Base-by-base conservation (phyloP, 2,888 invertebrate genomes). In the Agriopis leucophaearia region DNA sequence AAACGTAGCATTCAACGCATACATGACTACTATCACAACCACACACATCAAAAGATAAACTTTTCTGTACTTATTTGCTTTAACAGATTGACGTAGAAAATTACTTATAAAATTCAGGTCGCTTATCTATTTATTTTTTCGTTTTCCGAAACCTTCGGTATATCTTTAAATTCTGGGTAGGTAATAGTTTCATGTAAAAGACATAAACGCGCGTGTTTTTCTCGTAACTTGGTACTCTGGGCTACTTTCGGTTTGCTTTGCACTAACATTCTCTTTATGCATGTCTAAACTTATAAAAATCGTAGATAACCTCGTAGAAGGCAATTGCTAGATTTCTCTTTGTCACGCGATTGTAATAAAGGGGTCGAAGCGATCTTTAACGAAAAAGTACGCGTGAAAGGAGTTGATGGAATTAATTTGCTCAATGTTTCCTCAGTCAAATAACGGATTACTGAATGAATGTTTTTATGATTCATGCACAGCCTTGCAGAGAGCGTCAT, bases 291-390 rank as follows among this genome's bases (percentile, higher is more conserved):
- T 56, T 56, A n/a, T 44, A 44, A 50, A 63, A 64, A 44, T 35
- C 35, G 35, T 36, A 64, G 42, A n/a, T 35, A 50, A 18, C 50
- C 48, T 44, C 6, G 13, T 16, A 57, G 66, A 57, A 55, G 54
- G 48, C 18, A 68, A 69, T 51, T 55, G 52, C 38, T 58, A 57
- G 42, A 66, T 64, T 73, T 75, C 69, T 64, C 66, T 74, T 63
- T 72, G 69, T 67, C 67, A 70, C 48, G 56, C 51, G 47, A 52
- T 61, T 38, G 38, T 38, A 35, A 16, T 40, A 40, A 27, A 56
- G 38, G 8, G 16, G 18, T 0, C 27, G 38, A n/a, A 10, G 8
- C 40, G n/a, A 18, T n/a, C n/a, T 42, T 54, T 47, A 54, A 27
- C 27, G n/a, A 15, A 50, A n/a, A 35, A 52, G 9, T 15, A 18